Evolutionary conservation across 2,888 invertebrate species (phyloP).

Genomic region (Ochropleura plecta): DNA sequence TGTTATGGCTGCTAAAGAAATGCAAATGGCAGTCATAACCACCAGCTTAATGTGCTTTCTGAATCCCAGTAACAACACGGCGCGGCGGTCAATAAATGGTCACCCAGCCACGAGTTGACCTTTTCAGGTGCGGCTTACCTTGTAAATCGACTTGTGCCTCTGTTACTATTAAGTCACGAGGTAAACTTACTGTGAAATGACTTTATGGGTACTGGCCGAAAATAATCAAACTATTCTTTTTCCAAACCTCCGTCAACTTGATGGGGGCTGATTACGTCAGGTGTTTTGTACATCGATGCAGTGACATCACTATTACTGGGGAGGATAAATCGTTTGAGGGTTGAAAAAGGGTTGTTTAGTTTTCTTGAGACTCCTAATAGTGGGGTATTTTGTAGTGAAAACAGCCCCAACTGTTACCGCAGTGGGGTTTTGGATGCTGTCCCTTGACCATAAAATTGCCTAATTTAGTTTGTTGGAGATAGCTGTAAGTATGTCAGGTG

Average conservation of each 20-base stretch:
- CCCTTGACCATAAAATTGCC: slow-evolving; percentile 53
- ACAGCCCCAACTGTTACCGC: slow-evolving; percentile 63
- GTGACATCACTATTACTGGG: slow-evolving; percentile 65
- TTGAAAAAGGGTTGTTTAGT: slow-evolving; percentile 65
- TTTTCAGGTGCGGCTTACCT: no score
- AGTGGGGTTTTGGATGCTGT: slow-evolving; percentile 48
- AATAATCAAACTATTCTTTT: slow-evolving; percentile 61
- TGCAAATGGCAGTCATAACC: no score
- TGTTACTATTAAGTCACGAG: neutral
- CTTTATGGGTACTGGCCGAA: slow-evolving; percentile 26
- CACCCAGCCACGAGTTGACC: no score
- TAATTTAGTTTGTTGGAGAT: slow-evolving; percentile 39
- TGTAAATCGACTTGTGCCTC: no score
- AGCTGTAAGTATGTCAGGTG: neutral
- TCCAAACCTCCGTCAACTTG: slow-evolving; percentile 72
- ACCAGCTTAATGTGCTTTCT: no score
- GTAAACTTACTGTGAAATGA: neutral
- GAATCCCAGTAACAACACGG: no score
- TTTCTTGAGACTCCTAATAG: slow-evolving; percentile 66
- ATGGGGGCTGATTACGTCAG: slow-evolving; percentile 76
- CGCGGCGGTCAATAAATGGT: no score
- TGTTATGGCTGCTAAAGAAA: no score
- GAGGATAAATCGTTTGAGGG: slow-evolving; percentile 65
- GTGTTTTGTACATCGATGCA: slow-evolving; percentile 66
- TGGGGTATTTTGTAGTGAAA: slow-evolving; percentile 53